Base-by-base conservation (phyloP, 2,888 invertebrate species). In the Halictus quadricinctus region DNA sequence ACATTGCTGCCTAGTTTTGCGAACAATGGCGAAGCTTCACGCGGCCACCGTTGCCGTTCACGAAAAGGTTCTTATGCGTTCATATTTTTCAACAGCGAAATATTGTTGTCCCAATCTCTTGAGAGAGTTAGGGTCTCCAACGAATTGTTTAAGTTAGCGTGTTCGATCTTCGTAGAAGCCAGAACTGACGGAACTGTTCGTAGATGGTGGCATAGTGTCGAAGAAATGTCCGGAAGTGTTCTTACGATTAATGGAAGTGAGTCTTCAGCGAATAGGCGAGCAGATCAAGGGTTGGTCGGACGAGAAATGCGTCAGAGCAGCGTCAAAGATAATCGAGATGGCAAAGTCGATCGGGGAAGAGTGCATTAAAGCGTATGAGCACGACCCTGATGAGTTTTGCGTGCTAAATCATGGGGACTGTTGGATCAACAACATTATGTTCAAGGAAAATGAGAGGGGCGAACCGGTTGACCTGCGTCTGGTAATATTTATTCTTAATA, bases 371-470 rank as follows among this genome's bases (percentile, higher is more conserved):
- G 81, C 58, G 0, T 90, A 86, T 41, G 66, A 85, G 2, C 88
- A 89, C 41, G 88, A 88, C 1, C 13, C 21, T 0, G 83, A 87
- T 4, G 92, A 92, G 74, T 92, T 92, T 80, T 91, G 91, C 64
- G 92, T 92, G 0, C 69, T 92, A 8, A 92, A 93, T 84, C 92
- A 93, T 29, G 92, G 92, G 0, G 92, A 93, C 72, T 90, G 90
- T 82, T 92, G 92, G 92, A 80, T 87, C 1, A 91, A 91, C 64
- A 92, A 92, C 80, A 82, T 92, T 5, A 88, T 93, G 90, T 90
- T 92, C 70, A 80, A 76, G 8, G 88, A 92, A 46, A 85, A 90
- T 46, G 81, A 86, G 0, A 41, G 76, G 8, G 91, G 90, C 0
- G 70, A 90, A 46, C 88, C 91, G 0, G 10, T 74, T 0, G 88